phyloP scores from a whole-genome alignment of 2,797 vertebrate genomes.

The Chiroxiphia lanceolata region DNA sequence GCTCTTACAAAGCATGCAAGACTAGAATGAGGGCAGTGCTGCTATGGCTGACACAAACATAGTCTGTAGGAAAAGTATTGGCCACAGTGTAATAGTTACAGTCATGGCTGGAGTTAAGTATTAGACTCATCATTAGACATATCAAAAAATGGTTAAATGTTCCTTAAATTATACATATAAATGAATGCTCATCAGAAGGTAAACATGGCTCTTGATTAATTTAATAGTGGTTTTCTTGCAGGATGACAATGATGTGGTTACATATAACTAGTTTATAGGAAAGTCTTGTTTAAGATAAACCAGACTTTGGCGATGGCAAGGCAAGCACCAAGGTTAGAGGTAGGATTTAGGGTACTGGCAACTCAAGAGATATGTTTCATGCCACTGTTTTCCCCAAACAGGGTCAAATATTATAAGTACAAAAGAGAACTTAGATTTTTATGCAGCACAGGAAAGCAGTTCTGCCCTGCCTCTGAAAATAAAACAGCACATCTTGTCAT shows the following conservation, averaged over 20 bases:
- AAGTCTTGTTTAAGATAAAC: background rate
- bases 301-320: background rate
- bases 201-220: background rate
- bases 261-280: background rate
- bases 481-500: background rate
- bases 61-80: background rate
- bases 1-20: background rate
- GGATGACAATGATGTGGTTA: background rate
- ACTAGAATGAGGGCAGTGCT: background rate
- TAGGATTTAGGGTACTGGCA: background rate
- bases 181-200: background rate
- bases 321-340: background rate
- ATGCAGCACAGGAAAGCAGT: background rate
- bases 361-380: background rate
- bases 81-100: background rate
- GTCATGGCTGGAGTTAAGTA: background rate
- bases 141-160: background rate
- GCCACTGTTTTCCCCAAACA: background rate
- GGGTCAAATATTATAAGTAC: background rate
- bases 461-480: background rate
- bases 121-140: background rate
- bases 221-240: background rate
- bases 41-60: background rate
- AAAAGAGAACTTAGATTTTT: background rate
- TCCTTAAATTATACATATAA: background rate